Evolutionary conservation across 2,797 vertebrate genomes (phyloP).

Genomic region (Diceros bicornis): DNA sequence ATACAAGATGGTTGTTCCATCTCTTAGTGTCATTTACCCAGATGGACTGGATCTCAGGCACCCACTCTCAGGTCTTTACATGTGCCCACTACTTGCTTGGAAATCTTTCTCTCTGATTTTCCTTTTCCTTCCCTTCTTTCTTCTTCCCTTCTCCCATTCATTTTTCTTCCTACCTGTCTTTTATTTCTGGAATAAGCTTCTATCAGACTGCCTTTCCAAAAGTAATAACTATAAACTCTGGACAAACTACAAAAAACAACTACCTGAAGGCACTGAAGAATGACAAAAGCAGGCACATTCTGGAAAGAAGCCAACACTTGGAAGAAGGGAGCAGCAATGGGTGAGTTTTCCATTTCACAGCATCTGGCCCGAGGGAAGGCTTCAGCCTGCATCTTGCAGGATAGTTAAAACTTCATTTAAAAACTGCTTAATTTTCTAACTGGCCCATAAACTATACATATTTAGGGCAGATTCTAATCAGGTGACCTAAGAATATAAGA

Average conservation of each 20-base stretch:
- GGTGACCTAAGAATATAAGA: not conserved
- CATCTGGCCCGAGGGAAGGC: not conserved
- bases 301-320: not conserved
- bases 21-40: not conserved
- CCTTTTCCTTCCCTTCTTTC: not conserved
- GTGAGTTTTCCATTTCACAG: not conserved
- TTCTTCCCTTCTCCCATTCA: not conserved
- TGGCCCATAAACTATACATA: not conserved
- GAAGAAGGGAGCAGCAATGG: not conserved
- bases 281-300: not conserved
- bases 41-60: not conserved
- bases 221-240: not conserved
- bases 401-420: not conserved
- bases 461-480: not conserved
- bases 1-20: not conserved
- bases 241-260: not conserved
- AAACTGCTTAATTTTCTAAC: not conserved
- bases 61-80: not conserved
- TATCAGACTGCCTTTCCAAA: not conserved
- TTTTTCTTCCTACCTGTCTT: not conserved
- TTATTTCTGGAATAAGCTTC: not conserved
- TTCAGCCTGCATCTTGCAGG: not conserved
- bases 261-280: not conserved
- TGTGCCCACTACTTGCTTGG: not conserved
- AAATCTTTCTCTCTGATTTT: not conserved